Evolutionary conservation across 2,797 vertebrate species (phyloP).

Genomic region (Chelonia mydas): DNA sequence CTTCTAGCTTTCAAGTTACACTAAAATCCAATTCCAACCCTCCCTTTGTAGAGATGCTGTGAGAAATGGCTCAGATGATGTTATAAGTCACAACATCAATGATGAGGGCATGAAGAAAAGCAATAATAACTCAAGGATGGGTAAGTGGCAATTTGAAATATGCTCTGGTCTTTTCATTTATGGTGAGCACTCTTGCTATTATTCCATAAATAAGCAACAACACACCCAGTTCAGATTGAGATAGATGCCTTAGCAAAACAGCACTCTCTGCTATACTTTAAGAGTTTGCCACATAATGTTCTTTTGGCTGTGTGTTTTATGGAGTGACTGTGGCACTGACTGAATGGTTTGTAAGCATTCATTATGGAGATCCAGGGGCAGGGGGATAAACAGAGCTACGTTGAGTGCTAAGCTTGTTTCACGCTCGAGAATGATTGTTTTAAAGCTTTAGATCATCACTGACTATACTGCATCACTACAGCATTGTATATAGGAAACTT

Average conservation of each 20-base stretch:
- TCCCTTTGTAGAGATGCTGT: neutral
- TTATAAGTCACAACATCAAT: neutral
- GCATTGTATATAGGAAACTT: neutral
- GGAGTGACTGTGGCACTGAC: neutral
- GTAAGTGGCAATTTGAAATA: neutral
- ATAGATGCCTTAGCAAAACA: neutral
- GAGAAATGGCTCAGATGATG: neutral
- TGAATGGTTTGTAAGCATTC: neutral
- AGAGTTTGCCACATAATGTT: neutral
- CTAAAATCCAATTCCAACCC: neutral
- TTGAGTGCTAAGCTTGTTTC: neutral
- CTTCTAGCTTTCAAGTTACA: neutral
- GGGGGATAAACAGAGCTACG: neutral
- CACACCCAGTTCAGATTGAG: neutral
- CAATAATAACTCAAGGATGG: neutral
- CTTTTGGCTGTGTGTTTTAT: neutral
- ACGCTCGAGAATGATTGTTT: neutral
- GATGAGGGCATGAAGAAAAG: neutral
- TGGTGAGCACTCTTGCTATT: neutral
- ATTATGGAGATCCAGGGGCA: neutral
- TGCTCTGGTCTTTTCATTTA: neutral
- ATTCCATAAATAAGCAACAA: neutral
- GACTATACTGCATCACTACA: neutral
- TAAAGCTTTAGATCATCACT: neutral
- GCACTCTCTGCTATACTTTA: neutral